These are phyloP conservation scores for Cheilosia impressa DNA, from an alignment of 2,888 invertebrate genomes.

Conservation along the genomic window DNA sequence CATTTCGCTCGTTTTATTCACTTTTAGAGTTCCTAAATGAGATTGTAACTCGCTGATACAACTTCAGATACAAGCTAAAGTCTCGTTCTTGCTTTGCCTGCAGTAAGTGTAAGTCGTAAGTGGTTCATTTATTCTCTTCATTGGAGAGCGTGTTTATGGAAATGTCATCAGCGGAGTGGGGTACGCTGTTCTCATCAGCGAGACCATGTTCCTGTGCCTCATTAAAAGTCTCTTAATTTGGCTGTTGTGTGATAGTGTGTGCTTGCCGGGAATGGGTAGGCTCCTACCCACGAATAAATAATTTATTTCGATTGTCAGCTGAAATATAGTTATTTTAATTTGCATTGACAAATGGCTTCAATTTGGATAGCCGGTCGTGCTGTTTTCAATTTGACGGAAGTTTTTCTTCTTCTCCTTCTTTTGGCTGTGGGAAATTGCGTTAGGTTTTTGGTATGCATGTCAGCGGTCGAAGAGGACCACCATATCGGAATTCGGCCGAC, in stretches of 20 bases:
- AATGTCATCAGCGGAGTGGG: conserved; percentile 32
- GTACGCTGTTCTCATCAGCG: conserved; percentile 14
- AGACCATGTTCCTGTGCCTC: conserved; percentile 38
- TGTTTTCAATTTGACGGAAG: conserved; percentile 42
- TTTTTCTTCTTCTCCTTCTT: conserved; percentile 3
- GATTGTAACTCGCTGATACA: conserved; percentile 58
- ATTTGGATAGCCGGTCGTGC: conserved; percentile 52
- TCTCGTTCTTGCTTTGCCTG: neutral
- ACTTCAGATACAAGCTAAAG: conserved; percentile 32
- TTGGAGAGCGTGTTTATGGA: conserved; percentile 67
- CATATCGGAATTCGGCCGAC: neutral
- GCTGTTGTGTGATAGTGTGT: conserved; percentile 16
- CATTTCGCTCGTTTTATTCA: conserved; percentile 29
- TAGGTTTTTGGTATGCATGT: conserved; percentile 19
- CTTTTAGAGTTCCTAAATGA: conserved; percentile 63
- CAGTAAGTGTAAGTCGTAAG: conserved; percentile 60
- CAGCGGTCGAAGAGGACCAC: conserved; percentile 7
- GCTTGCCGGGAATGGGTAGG: neutral
- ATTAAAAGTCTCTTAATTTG: conserved; percentile 71
- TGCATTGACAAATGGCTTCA: conserved; percentile 73
- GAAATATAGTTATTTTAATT: conserved; percentile 72
- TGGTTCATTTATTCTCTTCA: conserved; percentile 69
- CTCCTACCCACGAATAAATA: conserved; percentile 34
- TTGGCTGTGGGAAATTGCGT: conserved; percentile 33
- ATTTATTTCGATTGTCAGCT: conserved; percentile 66